Evolutionary conservation across 2,113 vertebrate genomes (phyloP), one percentile per base, ranked within the genome.

Genomic region (Nematolebias whitei): DNA sequence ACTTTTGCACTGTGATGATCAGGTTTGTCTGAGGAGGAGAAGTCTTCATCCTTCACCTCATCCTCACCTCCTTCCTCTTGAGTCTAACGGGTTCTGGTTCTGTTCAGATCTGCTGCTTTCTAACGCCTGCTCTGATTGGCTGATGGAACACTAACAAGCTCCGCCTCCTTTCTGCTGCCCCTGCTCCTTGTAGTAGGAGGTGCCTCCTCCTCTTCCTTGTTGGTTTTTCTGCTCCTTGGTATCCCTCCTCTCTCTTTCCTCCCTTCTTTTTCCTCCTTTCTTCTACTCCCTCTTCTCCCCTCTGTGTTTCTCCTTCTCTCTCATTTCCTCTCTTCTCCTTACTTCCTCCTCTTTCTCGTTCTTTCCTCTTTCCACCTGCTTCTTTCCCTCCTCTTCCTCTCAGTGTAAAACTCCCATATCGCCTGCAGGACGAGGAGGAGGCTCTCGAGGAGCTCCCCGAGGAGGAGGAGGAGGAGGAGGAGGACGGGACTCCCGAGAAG

Each of bases 391-490:
- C 56, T 14, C 8, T 19, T 15, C 26, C 32, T 57, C 55, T 60
- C 20, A 14, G 24, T 78, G 78, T 88, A 83, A 87, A 90, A 90
- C 32, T 72, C 70, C 79, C 68, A n/a, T 92, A 84, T 93, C 66
- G 85, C 83, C 91, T 91, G 85, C 94, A 96, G 96, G 95, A 87
- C 91, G 94, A 90, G 95, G 95, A 91, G 93, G 93, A n/a, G n/a
- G n/a, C 87, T 75, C 90, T 75, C 86, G 80, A 68, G 84, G 82
- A 90, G 91, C 91, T 84, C 65, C 92, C 83, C n/a, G n/a, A n/a
- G n/a, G n/a, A n/a, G n/a, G n/a, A n/a, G n/a, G n/a, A n/a, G 90
- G 94, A 94, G 94, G 76, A 79, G 76, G 75, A 56, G 81, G 95
- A 92, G 94, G 94, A 78, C 92, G 94, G 48, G 95, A 95, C 52